Conservation (phyloP, 35 echinoderm and acorn worm genomes). For the Patiria miniata region DNA sequence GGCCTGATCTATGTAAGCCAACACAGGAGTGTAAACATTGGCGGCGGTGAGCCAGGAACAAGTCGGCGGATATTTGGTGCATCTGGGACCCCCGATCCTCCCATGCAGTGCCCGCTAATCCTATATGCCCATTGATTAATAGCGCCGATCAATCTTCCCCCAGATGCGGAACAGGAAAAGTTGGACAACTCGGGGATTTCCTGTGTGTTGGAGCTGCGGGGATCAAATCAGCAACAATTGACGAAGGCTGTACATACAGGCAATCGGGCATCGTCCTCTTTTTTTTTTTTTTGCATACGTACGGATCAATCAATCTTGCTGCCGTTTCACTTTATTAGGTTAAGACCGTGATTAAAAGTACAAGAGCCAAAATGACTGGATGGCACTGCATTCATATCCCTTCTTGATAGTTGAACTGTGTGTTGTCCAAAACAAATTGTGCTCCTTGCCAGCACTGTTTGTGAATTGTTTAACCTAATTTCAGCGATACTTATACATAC, state of each 20-base stretch:
- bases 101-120: not conserved
- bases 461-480: slow-evolving; percentile 19
- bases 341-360: not conserved
- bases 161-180: slow-evolving; percentile 12
- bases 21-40: slow-evolving; percentile 1
- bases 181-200: slow-evolving; percentile 20
- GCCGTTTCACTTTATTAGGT: slow-evolving; percentile 3
- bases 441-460: not conserved
- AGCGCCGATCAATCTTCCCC: not conserved
- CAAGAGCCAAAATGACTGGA: not conserved
- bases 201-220: not conserved
- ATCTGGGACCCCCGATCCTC: no score
- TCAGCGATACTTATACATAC: not conserved
- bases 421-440: not conserved
- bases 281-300: no score
- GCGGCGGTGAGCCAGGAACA: not conserved
- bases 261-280: no score
- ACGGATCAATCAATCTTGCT: not conserved
- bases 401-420: no score
- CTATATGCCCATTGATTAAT: slow-evolving; percentile 31
- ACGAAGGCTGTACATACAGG: no score
- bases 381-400: not conserved
- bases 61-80: not conserved
- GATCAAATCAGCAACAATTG: no score
- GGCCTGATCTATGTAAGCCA: slow-evolving; percentile 1